A percentile compares a stretch with the other conserved stretches of the same genome.
These are phyloP conservation scores for Saimiri boliviensis DNA, from an alignment of 2,113 vertebrate species.

Conservation along the genomic window DNA sequence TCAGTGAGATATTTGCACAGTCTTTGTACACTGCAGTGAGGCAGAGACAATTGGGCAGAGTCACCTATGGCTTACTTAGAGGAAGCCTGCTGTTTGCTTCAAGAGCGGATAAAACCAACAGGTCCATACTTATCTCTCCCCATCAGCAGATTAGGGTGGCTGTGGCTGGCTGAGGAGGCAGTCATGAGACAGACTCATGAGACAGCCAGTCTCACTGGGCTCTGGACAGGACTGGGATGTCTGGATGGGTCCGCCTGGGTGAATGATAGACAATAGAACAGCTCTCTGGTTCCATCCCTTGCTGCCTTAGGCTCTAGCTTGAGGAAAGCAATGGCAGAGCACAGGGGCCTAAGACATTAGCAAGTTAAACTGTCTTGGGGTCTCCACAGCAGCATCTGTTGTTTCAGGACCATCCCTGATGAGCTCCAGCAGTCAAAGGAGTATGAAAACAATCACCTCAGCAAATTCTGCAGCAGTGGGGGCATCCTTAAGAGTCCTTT, in stretches of 20 bases:
- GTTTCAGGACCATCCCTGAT: neutral
- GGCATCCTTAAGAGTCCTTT: neutral
- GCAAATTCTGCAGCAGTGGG: neutral
- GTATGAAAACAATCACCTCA: neutral
- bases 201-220: neutral
- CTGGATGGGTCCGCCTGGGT: neutral
- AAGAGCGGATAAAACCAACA: neutral
- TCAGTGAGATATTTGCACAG: neutral
- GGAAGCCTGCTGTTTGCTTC: neutral
- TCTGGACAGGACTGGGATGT: neutral
- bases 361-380: neutral
- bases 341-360: neutral
- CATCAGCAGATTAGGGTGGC: neutral
- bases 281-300: neutral
- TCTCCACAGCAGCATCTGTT: neutral
- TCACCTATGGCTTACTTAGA: neutral
- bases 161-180: neutral
- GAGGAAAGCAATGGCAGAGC: neutral
- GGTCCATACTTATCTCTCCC: neutral
- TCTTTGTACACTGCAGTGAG: neutral
- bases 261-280: neutral
- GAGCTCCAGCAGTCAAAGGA: neutral
- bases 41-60: neutral
- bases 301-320: neutral
- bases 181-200: neutral